Evolutionary conservation across 2,888 invertebrate species (phyloP), one percentile per base, ranked within the genome.

Genomic region (Cyclophora punctaria): DNA sequence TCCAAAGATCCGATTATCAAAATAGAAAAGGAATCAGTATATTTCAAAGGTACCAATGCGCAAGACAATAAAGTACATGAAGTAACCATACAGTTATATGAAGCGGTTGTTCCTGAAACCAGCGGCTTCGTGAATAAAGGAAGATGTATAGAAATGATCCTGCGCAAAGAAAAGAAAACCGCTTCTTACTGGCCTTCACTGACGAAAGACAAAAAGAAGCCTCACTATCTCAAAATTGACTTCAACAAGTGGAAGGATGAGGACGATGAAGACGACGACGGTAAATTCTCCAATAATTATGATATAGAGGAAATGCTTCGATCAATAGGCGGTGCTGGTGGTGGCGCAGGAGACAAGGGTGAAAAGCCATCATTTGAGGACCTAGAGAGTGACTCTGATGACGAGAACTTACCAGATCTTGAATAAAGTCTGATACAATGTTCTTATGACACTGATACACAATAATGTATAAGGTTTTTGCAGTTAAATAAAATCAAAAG

Each of bases 211-310:
- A 94, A 93, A 71, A 93, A 93, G 80, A 98, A 98, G 88, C 93
- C 94, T 66, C 98, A 98, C 79, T 98, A 98, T 94, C 90, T 99
- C 66, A 98, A 98, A 90, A 94, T 98, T 67, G 98, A 99, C 78
- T 99, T 99, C 80, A 96, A 96, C 78, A 98, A 98, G 88, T 99
- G 98, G 98, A 93, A 93, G 85, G 98, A 98, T 87, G 98, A 99
- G 83, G 96, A 96, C 71, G 98, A 98, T 56, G 96, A 95, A 49
- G 97, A 96, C 63, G 91, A 78, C 52, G 75, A 61, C 46, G 77
- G 72, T 52, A 87, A 79, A 50, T 76, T 74, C 44, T 52, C 53
- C 46, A 51, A 61, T 49, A 86, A 68, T 51, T 61, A 84, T 48
- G 92, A 93, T 71, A 84, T 93, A 55, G 91, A 91, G 74, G 92